Percentiles rank a stretch among this genome's conserved stretches.
phyloP scores from a whole-genome alignment of 2,888 invertebrate species.

The Slavum lentiscoides region DNA sequence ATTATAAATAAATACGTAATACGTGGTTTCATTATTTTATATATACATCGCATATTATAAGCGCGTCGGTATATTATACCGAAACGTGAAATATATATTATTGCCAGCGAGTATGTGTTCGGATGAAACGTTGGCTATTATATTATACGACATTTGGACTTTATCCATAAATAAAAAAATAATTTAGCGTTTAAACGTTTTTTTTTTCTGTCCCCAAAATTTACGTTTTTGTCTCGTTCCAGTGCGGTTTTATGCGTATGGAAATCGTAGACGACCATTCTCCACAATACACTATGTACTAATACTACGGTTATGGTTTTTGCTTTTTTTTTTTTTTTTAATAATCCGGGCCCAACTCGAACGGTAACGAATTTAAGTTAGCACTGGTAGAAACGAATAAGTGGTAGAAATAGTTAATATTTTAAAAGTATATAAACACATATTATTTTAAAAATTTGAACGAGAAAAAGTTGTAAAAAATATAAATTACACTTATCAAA shows the following conservation, averaged over 20 bases:
- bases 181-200: neutral
- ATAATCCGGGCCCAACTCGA: no score
- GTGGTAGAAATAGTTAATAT: no score
- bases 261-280: neutral
- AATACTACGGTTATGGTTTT: neutral
- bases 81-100: constrained; percentile 11
- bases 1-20: neutral
- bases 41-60: no score
- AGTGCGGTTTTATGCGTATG: neutral
- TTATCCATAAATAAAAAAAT: neutral
- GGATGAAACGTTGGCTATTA: neutral
- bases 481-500: no score
- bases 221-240: neutral
- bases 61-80: neutral
- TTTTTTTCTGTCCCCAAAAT: neutral
- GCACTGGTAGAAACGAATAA: no score
- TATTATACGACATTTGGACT: neutral
- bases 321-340: no score
- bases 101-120: neutral
- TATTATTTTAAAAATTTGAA: no score
- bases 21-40: no score
- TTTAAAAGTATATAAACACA: no score
- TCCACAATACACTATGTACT: neutral
- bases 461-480: no score
- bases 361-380: no score